phyloP scores from a whole-genome alignment of 2,888 invertebrate species.

The Stenchaetothrips biformis region DNA sequence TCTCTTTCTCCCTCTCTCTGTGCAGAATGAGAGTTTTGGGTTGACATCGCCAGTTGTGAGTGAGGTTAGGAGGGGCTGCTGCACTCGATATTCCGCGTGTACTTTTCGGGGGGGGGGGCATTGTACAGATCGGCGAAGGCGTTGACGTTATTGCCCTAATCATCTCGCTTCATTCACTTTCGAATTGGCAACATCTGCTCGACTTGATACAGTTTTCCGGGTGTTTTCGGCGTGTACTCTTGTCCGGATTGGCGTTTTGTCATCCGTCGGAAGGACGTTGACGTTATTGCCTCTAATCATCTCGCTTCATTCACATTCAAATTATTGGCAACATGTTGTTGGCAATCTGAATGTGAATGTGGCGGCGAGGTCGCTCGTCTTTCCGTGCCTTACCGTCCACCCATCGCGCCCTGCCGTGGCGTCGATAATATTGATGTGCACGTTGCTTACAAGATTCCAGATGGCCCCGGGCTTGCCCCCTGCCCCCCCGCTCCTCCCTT shows the following conservation, averaged over 20 bases:
- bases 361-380: background rate
- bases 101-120: background rate
- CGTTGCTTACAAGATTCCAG: constrained; percentile 11
- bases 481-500: background rate
- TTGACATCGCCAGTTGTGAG: background rate
- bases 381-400: background rate
- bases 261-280: too few species aligned
- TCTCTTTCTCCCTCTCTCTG: background rate
- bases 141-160: too few species aligned
- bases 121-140: too few species aligned
- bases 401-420: background rate
- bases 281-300: too few species aligned
- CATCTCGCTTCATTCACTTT: too few species aligned
- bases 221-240: too few species aligned
- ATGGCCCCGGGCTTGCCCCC: background rate
- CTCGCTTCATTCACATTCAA: too few species aligned
- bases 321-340: too few species aligned
- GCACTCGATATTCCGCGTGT: too few species aligned
- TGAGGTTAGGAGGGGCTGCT: background rate
- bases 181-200: too few species aligned
- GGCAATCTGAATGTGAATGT: background rate
- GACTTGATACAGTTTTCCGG: too few species aligned
- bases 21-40: background rate
- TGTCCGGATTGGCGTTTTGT: too few species aligned
- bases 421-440: background rate